phyloP scores from a whole-genome alignment of 1,140 invertebrate species.

The Tetragonula clypearis region DNA sequence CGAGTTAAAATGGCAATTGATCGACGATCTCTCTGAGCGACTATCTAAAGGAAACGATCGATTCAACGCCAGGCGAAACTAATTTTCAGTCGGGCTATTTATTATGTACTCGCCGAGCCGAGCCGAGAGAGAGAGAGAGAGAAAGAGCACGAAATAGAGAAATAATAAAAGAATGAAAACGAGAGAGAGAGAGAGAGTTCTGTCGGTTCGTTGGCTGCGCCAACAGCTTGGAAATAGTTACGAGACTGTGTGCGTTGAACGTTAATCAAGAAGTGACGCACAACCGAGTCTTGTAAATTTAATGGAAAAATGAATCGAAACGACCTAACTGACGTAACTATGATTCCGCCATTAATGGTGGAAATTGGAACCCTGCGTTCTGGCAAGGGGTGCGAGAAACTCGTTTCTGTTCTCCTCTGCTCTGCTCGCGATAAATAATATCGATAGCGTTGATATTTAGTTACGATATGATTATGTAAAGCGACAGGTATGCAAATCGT shows the following conservation, averaged over 20 bases:
- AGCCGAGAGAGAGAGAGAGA: no score
- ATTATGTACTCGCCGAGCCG: background rate
- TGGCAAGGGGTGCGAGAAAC: background rate
- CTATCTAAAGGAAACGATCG: background rate
- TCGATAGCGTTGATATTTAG: no score
- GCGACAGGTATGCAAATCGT: no score
- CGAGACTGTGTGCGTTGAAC: constrained; percentile 2
- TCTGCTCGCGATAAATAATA: background rate
- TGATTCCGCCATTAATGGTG: constrained; percentile 12
- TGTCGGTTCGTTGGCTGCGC: background rate
- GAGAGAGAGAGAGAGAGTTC: background rate
- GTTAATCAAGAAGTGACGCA: constrained; percentile 48
- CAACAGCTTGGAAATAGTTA: constrained; percentile 16
- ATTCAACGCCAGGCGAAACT: background rate
- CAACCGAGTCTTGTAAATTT: constrained; percentile 28
- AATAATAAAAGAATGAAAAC: background rate
- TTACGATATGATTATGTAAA: no score
- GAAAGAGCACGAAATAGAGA: background rate
- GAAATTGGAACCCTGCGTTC: background rate
- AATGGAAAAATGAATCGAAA: constrained; percentile 54
- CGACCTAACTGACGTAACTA: constrained; percentile 42
- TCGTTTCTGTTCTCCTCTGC: background rate
- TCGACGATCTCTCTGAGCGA: background rate
- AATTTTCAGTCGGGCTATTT: background rate
- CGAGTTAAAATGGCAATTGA: constrained; percentile 7